These are phyloP conservation scores for Ifrita kowaldi DNA, from an alignment of 2,113 vertebrate genomes.

Conservation along the genomic window DNA sequence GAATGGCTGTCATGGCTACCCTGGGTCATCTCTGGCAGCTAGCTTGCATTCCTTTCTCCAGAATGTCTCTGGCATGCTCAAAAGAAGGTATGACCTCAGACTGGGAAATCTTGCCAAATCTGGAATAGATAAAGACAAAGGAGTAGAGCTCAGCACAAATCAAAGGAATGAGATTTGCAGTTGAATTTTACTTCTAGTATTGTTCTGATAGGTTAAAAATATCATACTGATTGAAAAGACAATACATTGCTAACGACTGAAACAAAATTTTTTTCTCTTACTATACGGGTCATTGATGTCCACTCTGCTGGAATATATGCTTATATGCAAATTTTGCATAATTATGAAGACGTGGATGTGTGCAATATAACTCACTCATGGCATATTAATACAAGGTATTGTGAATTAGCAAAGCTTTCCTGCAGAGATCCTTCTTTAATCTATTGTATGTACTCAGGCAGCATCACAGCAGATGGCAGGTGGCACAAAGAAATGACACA, in stretches of 20 bases:
- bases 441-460: neutral
- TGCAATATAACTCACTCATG: neutral
- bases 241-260: neutral
- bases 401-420: neutral
- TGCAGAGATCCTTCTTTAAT: neutral
- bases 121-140: neutral
- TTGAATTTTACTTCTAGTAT: neutral
- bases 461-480: neutral
- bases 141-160: neutral
- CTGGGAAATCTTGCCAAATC: neutral
- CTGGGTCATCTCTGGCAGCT: neutral
- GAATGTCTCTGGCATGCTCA: neutral
- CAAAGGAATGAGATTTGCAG: neutral
- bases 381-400: neutral
- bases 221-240: neutral
- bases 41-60: neutral
- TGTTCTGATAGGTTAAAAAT: neutral
- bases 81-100: neutral
- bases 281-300: neutral
- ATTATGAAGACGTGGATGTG: neutral
- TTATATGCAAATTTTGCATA: neutral
- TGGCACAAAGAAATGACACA: neutral
- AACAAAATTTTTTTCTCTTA: neutral
- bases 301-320: neutral
- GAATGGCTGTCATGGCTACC: neutral